Evolutionary conservation across 2,113 vertebrate genomes (phyloP).

Genomic region (Apeltes quadracus): DNA sequence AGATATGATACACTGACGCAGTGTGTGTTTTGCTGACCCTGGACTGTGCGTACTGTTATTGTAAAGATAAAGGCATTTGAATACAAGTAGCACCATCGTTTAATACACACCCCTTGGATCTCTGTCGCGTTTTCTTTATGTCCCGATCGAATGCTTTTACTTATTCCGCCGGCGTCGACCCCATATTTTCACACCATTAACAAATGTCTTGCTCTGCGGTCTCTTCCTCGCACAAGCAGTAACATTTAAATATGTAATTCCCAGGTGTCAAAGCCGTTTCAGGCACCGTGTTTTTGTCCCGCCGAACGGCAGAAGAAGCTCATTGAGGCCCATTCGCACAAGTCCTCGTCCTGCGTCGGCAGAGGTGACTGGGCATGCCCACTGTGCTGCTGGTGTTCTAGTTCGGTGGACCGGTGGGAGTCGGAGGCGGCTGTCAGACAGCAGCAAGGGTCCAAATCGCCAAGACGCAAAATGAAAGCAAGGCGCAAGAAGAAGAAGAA

Average conservation of each 20-base stretch:
- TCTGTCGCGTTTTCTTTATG: background rate
- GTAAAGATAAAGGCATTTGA: slow-evolving; percentile 9
- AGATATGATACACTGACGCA: background rate
- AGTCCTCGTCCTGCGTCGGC: slow-evolving; percentile 30
- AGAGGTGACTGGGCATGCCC: slow-evolving; percentile 63
- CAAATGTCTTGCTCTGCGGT: background rate
- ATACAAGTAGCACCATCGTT: slow-evolving; percentile 1
- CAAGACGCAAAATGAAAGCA: slow-evolving; percentile 49
- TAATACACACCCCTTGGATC: background rate
- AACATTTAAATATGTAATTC: slow-evolving; percentile 17
- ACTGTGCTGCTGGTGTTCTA: slow-evolving; percentile 46
- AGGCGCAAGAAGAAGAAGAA: slow-evolving; percentile 14
- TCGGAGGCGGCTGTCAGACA: slow-evolving; percentile 28
- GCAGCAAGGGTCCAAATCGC: slow-evolving; percentile 32
- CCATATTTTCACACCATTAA: slow-evolving; percentile 11
- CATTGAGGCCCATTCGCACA: background rate
- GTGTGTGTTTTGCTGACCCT: slow-evolving; percentile 11
- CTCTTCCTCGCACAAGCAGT: background rate
- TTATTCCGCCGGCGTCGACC: slow-evolving; percentile 1
- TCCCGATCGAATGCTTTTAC: slow-evolving; percentile 5
- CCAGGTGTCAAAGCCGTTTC: background rate
- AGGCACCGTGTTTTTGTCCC: background rate
- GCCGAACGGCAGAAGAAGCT: background rate
- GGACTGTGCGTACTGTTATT: background rate
- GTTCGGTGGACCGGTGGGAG: slow-evolving; percentile 23